These are phyloP conservation scores for Amphilophus citrinellus DNA, from an alignment of 2,113 vertebrate species.

Conservation along the genomic window DNA sequence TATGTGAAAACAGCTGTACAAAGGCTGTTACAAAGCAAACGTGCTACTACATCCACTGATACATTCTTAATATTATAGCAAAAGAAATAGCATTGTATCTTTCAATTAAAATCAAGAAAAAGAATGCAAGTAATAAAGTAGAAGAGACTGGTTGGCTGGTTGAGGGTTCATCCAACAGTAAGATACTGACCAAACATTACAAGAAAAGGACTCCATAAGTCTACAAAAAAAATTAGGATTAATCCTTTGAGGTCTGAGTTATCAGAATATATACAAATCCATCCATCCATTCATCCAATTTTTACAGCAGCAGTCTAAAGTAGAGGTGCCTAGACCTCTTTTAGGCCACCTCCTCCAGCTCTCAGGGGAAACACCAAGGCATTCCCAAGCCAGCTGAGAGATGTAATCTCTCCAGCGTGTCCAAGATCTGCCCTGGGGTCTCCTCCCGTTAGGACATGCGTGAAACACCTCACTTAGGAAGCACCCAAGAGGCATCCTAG, in stretches of 20 bases:
- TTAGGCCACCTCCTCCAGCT: background rate
- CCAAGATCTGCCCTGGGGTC: background rate
- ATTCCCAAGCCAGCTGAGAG: background rate
- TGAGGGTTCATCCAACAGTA: background rate
- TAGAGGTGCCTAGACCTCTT: background rate
- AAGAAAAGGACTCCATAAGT: background rate
- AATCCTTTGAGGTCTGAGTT: background rate
- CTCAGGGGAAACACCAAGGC: background rate
- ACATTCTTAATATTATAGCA: background rate
- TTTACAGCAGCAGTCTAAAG: background rate
- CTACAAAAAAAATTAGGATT: background rate
- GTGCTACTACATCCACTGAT: background rate
- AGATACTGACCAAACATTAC: background rate
- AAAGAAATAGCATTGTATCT: background rate
- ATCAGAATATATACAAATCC: background rate
- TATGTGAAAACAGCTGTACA: constrained; percentile 5
- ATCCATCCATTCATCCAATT: background rate
- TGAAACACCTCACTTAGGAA: background rate
- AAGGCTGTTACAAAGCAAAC: background rate
- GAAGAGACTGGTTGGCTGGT: fast-evolving
- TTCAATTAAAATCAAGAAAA: background rate
- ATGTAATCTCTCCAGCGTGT: background rate
- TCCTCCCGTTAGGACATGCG: background rate
- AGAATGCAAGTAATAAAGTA: background rate
- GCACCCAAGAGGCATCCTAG: background rate